Percentiles rank a stretch among this genome's conserved stretches.
phyloP scores from a whole-genome alignment of 2,888 invertebrate species.

The Ditylenchus weischeri region DNA sequence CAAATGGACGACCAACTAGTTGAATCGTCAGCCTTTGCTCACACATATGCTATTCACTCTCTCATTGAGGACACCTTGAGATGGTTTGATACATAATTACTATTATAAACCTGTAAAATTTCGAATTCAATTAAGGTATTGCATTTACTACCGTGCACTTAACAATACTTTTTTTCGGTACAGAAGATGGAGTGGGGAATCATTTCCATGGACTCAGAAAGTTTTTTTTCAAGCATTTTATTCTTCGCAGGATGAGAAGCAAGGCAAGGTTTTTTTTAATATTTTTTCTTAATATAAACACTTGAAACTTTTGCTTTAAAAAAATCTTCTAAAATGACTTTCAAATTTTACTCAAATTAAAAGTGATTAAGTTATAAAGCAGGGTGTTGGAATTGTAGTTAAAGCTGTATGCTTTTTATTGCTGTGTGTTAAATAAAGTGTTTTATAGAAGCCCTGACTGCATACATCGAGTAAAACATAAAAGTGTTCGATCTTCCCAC shows the following conservation, averaged over 20 bases:
- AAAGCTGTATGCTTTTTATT: no score
- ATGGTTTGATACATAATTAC: conserved; percentile 32
- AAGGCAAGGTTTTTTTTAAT: not conserved
- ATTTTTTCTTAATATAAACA: no score
- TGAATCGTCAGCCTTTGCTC: conserved; percentile 34
- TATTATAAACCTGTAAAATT: no score
- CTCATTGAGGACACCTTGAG: conserved; percentile 46
- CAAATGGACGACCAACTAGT: conserved; percentile 34
- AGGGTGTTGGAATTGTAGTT: no score
- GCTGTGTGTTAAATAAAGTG: no score
- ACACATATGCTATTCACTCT: conserved; percentile 39
- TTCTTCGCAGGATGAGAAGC: conserved; percentile 8
- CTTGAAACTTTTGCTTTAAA: no score
- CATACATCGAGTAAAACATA: no score
- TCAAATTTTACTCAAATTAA: no score
- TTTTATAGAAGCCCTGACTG: no score
- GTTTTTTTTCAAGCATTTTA: conserved; percentile 38
- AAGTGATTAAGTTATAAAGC: no score
- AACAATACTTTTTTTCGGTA: conserved; percentile 40
- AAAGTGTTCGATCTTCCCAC: no score
- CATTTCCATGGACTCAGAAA: conserved; percentile 42
- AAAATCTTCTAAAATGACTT: no score
- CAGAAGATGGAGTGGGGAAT: conserved; percentile 37
- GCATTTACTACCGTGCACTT: conserved; percentile 38
- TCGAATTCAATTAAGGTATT: conserved; percentile 15